Evolutionary conservation across 92 coral and sea anemone species (phyloP), one percentile per base, ranked within the genome.

Genomic region (Zoanthus solanderi): DNA sequence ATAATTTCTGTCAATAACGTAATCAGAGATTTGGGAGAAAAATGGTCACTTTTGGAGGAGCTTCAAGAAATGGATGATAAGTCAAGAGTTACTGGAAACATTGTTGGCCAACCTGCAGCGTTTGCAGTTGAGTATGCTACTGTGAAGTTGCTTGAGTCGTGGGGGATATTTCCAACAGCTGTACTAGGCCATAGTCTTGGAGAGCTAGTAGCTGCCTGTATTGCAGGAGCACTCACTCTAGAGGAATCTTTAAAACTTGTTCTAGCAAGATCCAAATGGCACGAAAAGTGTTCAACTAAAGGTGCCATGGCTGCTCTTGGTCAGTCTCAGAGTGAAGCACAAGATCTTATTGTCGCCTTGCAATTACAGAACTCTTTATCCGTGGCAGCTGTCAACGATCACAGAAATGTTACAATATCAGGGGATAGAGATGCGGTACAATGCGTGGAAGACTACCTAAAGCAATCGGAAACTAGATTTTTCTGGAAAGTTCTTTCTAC

Each of bases 101-200:
- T 78, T 16, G 86, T 94, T 61, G 98, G 96, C 52, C 98, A 96
- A 69, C 88, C 91, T n/a, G 98, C 95, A 9, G 84, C 94, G 10
- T 96, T 94, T 76, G 96, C 96, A 57, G 87, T 96, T 15, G 96
- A 94, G 66, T 94, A 91, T 60, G 95, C 96, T 7, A 91, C 94
- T 11, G 95, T 92, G 10, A 82, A 89, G 65, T 87, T 96, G 8
- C 94, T 96, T 17, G 90, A 79, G 73, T 94, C 98, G n/a, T 94
- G 96, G 98, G 97, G 94, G 48, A 84, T 96, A 60, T 52, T 85
- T 18, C 98, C 98, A 2, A 77, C 94, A 2, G 98, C 96, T 18
- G 98, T 96, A 12, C 76, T 96, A 44, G 98, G 98, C 0, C 98
- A 96, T 78, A 96, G 98, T 84, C 90, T 96, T n/a, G 98, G 98